Conservation (phyloP, 92 coral and sea anemone genomes). For the Metridium senile region DNA sequence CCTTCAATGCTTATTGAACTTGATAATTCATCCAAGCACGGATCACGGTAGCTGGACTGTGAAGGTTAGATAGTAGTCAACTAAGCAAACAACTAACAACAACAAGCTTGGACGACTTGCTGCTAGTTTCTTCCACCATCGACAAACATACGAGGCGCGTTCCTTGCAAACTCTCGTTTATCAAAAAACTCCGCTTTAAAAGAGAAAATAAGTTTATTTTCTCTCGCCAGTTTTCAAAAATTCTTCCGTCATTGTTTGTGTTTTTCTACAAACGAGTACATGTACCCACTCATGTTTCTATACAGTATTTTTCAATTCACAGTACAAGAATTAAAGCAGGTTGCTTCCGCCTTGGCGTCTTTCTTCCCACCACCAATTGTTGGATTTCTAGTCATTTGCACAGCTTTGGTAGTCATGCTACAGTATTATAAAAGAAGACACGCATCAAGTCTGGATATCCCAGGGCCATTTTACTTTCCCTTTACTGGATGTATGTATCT, state of each 20-base stretch:
- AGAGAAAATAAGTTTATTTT: neutral
- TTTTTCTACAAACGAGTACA: neutral
- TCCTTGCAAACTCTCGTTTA: neutral
- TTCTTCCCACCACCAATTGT: neutral
- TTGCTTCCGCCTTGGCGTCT: neutral
- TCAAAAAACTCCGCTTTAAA: neutral
- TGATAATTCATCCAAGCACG: slow-evolving; percentile 26
- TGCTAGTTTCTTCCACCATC: neutral
- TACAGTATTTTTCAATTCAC: neutral
- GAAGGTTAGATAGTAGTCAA: neutral
- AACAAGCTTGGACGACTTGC: neutral
- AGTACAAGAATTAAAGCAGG: neutral
- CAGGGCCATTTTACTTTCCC: slow-evolving; percentile 60
- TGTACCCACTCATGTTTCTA: neutral
- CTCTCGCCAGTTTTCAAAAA: neutral
- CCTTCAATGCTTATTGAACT: slow-evolving; percentile 20
- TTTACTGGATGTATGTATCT: slow-evolving; percentile 47
- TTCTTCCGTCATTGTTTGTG: neutral
- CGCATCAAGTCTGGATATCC: slow-evolving; percentile 17
- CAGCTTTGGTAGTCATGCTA: neutral
- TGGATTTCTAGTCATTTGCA: neutral
- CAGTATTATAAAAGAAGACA: slow-evolving; percentile 7
- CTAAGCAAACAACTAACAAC: neutral
- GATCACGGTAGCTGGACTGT: slow-evolving; percentile 21
- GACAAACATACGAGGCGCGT: neutral